Base-by-base conservation (phyloP, 2,888 invertebrate species). In the Chymomyza caudatula region DNA sequence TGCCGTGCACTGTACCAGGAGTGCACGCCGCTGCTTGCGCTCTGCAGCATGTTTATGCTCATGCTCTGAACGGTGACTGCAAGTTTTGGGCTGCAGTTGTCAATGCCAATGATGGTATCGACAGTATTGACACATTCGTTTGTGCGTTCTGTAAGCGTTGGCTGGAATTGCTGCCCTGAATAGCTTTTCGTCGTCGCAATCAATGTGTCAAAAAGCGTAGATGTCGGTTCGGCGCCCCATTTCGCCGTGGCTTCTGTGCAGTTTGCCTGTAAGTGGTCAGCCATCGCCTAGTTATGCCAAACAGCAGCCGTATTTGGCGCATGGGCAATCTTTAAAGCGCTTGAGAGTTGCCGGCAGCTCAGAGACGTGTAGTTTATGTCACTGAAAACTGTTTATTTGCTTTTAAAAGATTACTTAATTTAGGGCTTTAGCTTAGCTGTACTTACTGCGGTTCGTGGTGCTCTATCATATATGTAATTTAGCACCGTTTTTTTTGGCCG, bases 41-140 rank as follows among this genome's bases (percentile, higher is more conserved):
- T 63, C 29, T 68, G 71, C 15, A 57, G 60, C 29, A 49, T 58
- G 57, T 74, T 74, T 13, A 69, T 62, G 37, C 63, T 69, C 66
- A 73, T 66, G 0, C 73, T 66, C 6, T 73, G 66, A 66, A 71
- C 68, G 57, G 67, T 69, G 19, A 64, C 65, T 20, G 75, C 67
- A 44, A 76, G 47, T 15, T 63, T 72, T n/a, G 69, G 65, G 60
- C 67, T 75, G 20, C 69, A 75, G 53, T 71, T 74, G 17, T 63
- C 76, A 52, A 52, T 25, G 54, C 22, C n/a, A n/a, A n/a, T 20
- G 60, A 13, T 49, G 54, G 20, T 54, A 57, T 57, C 55, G 54
- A 55, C 52, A 19, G 58, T 60, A 47, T 25, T 61, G 6, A 37
- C 2, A 37, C 11, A 2, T n/a, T 22, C 47, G 22, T n/a, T 57